These are phyloP conservation scores for Ptilorrhoa leucosticta DNA, from an alignment of 2,113 vertebrate genomes.

Conservation along the genomic window DNA sequence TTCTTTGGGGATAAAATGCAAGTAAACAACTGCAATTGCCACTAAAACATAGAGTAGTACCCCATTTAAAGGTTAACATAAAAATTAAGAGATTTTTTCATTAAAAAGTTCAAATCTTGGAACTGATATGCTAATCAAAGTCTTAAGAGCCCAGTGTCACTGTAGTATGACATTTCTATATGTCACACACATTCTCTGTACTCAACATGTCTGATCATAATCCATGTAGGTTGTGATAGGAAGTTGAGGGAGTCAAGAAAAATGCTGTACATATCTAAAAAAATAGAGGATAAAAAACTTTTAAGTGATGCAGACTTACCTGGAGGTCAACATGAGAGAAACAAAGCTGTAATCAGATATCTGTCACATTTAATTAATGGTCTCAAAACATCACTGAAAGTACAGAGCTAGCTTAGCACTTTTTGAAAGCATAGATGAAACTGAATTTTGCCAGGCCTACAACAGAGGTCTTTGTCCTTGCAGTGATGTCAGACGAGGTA, in stretches of 20 bases:
- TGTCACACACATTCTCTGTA: not conserved
- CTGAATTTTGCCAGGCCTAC: not conserved
- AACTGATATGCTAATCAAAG: not conserved
- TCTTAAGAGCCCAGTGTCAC: not conserved
- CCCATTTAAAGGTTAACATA: not conserved
- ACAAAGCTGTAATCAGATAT: not conserved
- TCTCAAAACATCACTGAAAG: not conserved
- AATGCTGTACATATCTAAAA: not conserved
- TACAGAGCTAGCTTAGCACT: not conserved
- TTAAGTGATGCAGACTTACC: not conserved
- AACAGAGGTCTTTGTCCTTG: not conserved
- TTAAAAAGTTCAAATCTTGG: not conserved
- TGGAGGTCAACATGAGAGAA: not conserved
- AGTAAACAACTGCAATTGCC: not conserved
- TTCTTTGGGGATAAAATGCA: not conserved
- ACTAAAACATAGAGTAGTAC: not conserved
- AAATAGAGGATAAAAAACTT: not conserved
- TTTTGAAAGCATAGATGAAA: not conserved
- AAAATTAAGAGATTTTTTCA: accelerated
- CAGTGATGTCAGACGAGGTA: not conserved
- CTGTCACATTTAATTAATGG: not conserved
- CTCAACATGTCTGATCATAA: not conserved
- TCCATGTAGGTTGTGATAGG: not conserved
- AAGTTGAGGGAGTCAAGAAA: not conserved
- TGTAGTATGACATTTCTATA: not conserved